phyloP scores from a whole-genome alignment of 2,888 invertebrate genomes.

The Altica lythri region DNA sequence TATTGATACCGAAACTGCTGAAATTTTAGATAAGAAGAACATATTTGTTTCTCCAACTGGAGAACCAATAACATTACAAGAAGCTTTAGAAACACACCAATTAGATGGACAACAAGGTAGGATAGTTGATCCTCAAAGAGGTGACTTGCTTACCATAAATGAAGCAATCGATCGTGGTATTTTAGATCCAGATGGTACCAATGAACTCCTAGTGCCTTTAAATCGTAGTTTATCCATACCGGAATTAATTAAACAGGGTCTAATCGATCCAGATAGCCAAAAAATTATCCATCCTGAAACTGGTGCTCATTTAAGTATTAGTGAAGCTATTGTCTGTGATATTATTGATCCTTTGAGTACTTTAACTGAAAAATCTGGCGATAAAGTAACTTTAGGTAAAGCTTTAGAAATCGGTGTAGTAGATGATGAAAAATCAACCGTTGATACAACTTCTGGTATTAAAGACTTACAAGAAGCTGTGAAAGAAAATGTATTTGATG shows the following conservation, averaged over 20 bases:
- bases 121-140: conserved; percentile 82
- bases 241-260: conserved; percentile 83
- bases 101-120: conserved; percentile 76
- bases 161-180: conserved; percentile 85
- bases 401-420: conserved; percentile 75
- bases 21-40: conserved; percentile 67
- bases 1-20: conserved; percentile 76
- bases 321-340: conserved; percentile 86
- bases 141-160: conserved; percentile 77
- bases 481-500: conserved; percentile 68
- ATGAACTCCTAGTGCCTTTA: conserved; percentile 77
- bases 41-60: conserved; percentile 63
- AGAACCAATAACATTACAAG: conserved; percentile 70
- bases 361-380: conserved; percentile 66
- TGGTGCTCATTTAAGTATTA: conserved; percentile 75
- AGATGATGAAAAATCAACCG: conserved; percentile 70
- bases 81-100: conserved; percentile 72
- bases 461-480: conserved; percentile 75
- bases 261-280: conserved; percentile 73
- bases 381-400: conserved; percentile 73
- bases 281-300: conserved; percentile 88
- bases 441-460: conserved; percentile 66
- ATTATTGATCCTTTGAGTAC: conserved; percentile 82
- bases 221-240: conserved; percentile 81
- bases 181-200: conserved; percentile 75